These are phyloP conservation scores for Argentina silus DNA, from an alignment of 2,797 vertebrate species.

Conservation along the genomic window DNA sequence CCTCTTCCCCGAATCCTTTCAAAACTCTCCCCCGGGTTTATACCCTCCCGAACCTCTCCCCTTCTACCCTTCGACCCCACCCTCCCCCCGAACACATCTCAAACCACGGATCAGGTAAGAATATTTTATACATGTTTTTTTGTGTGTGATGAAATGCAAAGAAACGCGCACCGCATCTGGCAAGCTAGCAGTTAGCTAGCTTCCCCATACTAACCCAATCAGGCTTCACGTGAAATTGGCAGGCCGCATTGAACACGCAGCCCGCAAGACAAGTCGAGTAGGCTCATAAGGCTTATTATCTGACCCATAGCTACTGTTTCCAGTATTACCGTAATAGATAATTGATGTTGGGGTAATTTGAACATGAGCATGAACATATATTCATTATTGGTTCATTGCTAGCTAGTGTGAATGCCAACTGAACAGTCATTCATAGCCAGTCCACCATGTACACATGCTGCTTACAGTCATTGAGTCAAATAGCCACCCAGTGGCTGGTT, in stretches of 20 bases:
- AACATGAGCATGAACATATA: not conserved
- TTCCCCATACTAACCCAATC: constrained; percentile 48
- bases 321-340: not conserved
- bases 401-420: not conserved
- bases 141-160: constrained; percentile 53
- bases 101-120: constrained; percentile 69
- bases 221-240: constrained; percentile 59
- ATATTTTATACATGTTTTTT: constrained; percentile 30
- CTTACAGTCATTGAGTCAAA: constrained; percentile 29
- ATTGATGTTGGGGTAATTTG: not conserved
- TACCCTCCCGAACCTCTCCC: constrained; percentile 83
- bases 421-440: not conserved
- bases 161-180: constrained; percentile 64
- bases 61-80: constrained; percentile 82
- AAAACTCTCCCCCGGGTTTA: constrained; percentile 82
- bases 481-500: not conserved
- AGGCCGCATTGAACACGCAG: constrained; percentile 39
- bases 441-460: constrained; percentile 63
- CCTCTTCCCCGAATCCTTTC: constrained; percentile 82
- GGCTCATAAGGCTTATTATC: not conserved
- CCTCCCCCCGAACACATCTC: constrained; percentile 70
- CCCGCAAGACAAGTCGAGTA: constrained; percentile 22
- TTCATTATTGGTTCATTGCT: not conserved
- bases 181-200: not conserved
- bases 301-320: constrained; percentile 15